phyloP scores from a whole-genome alignment of 2,113 vertebrate species.

The Poeciliopsis retropinna region DNA sequence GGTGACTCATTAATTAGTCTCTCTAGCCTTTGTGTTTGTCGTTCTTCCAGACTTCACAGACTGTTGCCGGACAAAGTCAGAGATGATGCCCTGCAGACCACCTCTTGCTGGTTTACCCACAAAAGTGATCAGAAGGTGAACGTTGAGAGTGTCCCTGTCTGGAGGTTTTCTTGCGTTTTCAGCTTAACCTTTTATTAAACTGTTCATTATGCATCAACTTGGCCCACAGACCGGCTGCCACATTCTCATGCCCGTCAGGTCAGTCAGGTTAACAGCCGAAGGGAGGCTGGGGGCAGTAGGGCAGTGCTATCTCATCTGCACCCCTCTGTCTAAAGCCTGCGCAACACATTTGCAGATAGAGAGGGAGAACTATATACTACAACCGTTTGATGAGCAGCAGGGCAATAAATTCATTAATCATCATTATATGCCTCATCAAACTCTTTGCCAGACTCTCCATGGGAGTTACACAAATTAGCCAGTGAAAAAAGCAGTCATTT shows the following conservation, averaged over 20 bases:
- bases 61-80: constrained; percentile 17
- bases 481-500: constrained; percentile 98
- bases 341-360: constrained; percentile 79
- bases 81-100: constrained; percentile 76
- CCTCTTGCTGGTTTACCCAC: constrained; percentile 76
- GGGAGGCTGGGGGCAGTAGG: constrained; percentile 62
- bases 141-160: constrained; percentile 82
- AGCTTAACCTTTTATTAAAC: constrained; percentile 83
- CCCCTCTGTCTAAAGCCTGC: constrained; percentile 72
- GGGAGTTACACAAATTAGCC: constrained; percentile 99
- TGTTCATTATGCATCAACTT: constrained; percentile 80
- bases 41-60: constrained; percentile 29
- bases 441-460: constrained; percentile 98
- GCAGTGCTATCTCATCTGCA: constrained; percentile 77
- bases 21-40: constrained; percentile 14
- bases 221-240: constrained; percentile 76
- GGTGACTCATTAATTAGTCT: constrained; percentile 51
- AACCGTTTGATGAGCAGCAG: constrained; percentile 94
- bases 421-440: constrained; percentile 99
- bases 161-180: constrained; percentile 82
- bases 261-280: constrained; percentile 82
- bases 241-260: constrained; percentile 83
- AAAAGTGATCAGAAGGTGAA: constrained; percentile 84
- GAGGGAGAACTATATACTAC: constrained; percentile 86
- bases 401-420: constrained; percentile 99